Evolutionary conservation across 2,113 vertebrate species (phyloP).

Genomic region (Cisticola juncidis): DNA sequence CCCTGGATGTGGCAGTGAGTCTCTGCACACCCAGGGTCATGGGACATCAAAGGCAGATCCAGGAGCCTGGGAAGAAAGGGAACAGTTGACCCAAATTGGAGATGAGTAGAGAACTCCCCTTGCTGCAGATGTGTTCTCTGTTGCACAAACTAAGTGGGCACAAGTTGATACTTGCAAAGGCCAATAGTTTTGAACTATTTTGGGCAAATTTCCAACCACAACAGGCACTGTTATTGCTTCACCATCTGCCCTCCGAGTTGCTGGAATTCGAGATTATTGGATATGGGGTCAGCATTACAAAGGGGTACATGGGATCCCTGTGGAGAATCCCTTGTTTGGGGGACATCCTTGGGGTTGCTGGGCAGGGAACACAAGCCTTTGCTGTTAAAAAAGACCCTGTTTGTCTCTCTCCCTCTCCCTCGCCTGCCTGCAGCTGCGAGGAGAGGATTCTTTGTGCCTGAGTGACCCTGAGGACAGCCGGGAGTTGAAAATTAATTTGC

Average conservation of each 20-base stretch:
- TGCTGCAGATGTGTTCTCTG: not conserved
- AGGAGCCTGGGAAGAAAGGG: not conserved
- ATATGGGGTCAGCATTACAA: not conserved
- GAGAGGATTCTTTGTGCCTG: not conserved
- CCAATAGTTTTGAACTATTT: not conserved
- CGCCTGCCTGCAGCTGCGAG: not conserved
- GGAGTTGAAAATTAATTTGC: slow-evolving; percentile 48
- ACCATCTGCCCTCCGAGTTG: not conserved
- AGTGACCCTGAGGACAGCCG: not conserved
- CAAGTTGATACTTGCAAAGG: not conserved
- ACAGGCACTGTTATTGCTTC: not conserved
- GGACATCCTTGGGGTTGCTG: not conserved
- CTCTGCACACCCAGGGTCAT: rapidly evolving
- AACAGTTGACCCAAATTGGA: not conserved
- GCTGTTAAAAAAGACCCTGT: not conserved
- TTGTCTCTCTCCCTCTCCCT: not conserved
- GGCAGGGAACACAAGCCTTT: not conserved
- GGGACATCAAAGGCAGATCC: not conserved
- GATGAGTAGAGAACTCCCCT: not conserved
- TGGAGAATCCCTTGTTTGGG: not conserved
- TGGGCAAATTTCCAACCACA: slow-evolving; percentile 18
- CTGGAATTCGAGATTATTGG: not conserved
- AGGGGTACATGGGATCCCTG: not conserved
- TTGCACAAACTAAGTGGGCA: not conserved
- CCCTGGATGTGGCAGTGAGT: rapidly evolving